Percentiles rank a stretch among this genome's conserved stretches.
These are phyloP conservation scores for Zele albiditarsus DNA, from an alignment of 2,888 invertebrate species.

Conservation along the genomic window DNA sequence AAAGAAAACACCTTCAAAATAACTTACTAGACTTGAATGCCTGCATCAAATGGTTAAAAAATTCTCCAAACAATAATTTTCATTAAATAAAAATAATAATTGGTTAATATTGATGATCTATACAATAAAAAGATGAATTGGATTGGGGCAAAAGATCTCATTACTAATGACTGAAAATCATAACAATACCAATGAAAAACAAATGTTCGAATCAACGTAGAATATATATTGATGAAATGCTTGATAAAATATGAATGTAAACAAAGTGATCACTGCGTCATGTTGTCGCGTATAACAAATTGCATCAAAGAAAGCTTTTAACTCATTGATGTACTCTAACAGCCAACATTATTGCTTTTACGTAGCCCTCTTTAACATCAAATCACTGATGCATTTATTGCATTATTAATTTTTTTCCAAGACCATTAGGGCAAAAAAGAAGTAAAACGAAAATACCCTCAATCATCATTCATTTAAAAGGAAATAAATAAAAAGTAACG, in stretches of 20 bases:
- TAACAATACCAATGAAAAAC: neutral
- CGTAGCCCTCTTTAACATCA: neutral
- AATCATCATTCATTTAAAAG: neutral
- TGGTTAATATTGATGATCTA: no score
- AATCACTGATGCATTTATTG: neutral
- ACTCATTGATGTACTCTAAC: neutral
- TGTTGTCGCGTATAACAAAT: neutral
- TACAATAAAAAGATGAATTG: no score
- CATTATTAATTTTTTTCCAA: neutral
- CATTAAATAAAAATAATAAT: neutral
- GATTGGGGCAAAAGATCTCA: no score
- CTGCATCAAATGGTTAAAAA: no score
- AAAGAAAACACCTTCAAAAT: neutral
- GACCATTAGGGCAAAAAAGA: neutral
- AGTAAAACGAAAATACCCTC: neutral
- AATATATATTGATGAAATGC: neutral
- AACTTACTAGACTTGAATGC: no score
- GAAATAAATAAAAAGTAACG: neutral
- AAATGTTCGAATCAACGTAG: neutral
- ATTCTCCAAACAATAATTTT: no score
- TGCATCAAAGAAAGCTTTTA: conserved; percentile 4
- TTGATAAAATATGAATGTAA: neutral
- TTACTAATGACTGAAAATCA: no score
- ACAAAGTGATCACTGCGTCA: neutral
- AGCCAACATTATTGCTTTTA: neutral